phyloP scores from a whole-genome alignment of 2,888 invertebrate species.

The Calameuta idolon region DNA sequence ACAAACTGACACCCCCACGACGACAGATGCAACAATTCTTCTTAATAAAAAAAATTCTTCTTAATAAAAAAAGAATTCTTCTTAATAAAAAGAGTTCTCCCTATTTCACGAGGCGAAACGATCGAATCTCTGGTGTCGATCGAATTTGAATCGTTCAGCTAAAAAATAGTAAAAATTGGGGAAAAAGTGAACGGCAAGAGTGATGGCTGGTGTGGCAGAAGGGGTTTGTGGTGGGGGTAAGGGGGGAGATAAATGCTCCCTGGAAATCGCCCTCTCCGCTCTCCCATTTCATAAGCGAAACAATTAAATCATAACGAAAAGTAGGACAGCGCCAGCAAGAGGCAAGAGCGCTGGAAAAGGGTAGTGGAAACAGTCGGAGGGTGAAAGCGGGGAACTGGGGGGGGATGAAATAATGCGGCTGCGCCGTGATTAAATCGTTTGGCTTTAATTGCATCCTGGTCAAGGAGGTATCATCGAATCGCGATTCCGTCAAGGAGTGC shows the following conservation, averaged over 20 bases:
- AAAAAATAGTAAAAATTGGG: background rate
- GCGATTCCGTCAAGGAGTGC: background rate
- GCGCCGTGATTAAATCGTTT: slow-evolving; percentile 37
- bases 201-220: background rate
- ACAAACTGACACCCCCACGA: background rate
- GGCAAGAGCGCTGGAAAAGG: background rate
- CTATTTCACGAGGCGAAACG: background rate
- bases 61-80: too few species aligned
- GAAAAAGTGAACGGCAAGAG: background rate
- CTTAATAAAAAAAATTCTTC: too few species aligned
- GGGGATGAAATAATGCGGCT: slow-evolving; percentile 22
- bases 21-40: too few species aligned
- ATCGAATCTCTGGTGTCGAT: background rate
- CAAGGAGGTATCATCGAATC: background rate
- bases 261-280: background rate
- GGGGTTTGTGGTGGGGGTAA: too few species aligned
- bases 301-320: slow-evolving; percentile 47
- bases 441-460: slow-evolving; percentile 25
- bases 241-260: background rate
- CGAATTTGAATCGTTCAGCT: background rate
- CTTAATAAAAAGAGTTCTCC: too few species aligned
- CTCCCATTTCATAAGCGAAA: slow-evolving; percentile 39
- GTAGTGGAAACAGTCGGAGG: slow-evolving; percentile 3
- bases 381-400: slow-evolving; percentile 9
- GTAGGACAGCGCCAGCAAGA: slow-evolving; percentile 29